Percentiles rank a stretch among this genome's conserved stretches.
Evolutionary conservation across 2,113 vertebrate species (phyloP).

Genomic region (Halcyon senegalensis): DNA sequence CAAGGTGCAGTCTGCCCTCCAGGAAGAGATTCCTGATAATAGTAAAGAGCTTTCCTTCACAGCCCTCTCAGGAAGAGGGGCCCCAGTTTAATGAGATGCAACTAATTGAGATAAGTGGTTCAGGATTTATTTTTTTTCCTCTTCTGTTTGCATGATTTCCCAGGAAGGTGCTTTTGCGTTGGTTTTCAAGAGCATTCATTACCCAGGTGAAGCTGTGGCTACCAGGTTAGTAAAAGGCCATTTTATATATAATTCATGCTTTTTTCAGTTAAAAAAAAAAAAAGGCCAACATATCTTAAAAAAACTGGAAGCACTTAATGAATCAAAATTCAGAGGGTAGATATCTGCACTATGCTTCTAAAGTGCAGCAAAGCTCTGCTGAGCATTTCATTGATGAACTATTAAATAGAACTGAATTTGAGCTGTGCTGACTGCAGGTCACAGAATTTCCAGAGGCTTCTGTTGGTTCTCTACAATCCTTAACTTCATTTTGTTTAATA

Average conservation of each 20-base stretch:
- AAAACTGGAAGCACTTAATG: background rate
- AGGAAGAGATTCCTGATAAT: constrained; percentile 35
- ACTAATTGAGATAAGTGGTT: background rate
- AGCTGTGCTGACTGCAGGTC: background rate
- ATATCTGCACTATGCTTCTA: background rate
- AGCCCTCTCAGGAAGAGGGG: background rate
- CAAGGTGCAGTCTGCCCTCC: constrained; percentile 25
- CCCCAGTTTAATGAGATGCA: constrained; percentile 12
- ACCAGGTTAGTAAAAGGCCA: constrained; percentile 83
- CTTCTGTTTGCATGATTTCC: background rate
- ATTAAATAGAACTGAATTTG: background rate
- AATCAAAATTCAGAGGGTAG: background rate
- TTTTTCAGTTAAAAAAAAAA: background rate
- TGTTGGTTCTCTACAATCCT: background rate
- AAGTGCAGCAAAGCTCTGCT: background rate
- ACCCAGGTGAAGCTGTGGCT: constrained; percentile 90
- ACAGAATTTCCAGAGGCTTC: background rate
- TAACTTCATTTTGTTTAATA: background rate
- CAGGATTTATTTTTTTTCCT: background rate
- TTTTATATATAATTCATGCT: background rate
- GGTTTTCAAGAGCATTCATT: constrained; percentile 95
- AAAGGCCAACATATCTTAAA: background rate
- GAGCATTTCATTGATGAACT: background rate
- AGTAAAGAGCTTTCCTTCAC: background rate
- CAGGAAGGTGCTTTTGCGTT: constrained; percentile 95